These are phyloP conservation scores for Harpalus rubripes DNA, from an alignment of 2,888 invertebrate species.

Conservation along the genomic window DNA sequence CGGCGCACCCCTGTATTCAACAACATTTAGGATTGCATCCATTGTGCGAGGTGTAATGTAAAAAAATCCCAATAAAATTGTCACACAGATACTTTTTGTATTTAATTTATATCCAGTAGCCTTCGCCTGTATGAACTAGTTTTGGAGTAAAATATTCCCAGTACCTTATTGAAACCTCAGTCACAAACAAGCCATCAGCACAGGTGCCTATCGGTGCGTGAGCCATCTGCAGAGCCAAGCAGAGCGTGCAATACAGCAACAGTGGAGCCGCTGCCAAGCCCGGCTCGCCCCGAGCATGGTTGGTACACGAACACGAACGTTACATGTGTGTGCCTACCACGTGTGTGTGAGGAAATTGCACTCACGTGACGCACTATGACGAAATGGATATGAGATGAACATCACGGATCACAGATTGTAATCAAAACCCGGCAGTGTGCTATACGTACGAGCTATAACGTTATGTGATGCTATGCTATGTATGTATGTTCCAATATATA, in stretches of 20 bases:
- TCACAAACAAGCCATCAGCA: slow-evolving; percentile 12
- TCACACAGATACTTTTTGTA: background rate
- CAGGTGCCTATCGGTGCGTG: slow-evolving; percentile 61
- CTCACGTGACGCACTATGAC: slow-evolving; percentile 59
- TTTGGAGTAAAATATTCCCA: background rate
- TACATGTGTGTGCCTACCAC: slow-evolving; percentile 23
- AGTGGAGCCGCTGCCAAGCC: background rate
- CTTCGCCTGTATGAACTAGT: background rate
- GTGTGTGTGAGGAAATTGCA: slow-evolving; percentile 62
- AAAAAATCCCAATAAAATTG: no score
- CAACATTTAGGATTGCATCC: no score
- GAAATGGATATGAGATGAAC: slow-evolving; percentile 64
- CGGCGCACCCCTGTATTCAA: no score
- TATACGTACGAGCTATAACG: background rate
- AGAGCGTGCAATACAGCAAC: slow-evolving; percentile 60
- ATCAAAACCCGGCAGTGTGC: slow-evolving; percentile 60
- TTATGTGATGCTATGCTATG: slow-evolving; percentile 6
- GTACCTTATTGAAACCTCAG: background rate
- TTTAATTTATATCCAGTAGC: background rate
- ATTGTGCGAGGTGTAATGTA: no score
- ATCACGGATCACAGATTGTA: slow-evolving; percentile 67
- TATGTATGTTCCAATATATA: slow-evolving; percentile 28
- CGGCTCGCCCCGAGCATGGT: slow-evolving; percentile 8
- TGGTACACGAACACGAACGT: background rate
- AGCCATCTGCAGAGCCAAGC: slow-evolving; percentile 60